Percentiles rank a stretch among this genome's conserved stretches.
phyloP scores from a whole-genome alignment of 1,140 invertebrate species.

The Hyposmocoma kahamanoa region DNA sequence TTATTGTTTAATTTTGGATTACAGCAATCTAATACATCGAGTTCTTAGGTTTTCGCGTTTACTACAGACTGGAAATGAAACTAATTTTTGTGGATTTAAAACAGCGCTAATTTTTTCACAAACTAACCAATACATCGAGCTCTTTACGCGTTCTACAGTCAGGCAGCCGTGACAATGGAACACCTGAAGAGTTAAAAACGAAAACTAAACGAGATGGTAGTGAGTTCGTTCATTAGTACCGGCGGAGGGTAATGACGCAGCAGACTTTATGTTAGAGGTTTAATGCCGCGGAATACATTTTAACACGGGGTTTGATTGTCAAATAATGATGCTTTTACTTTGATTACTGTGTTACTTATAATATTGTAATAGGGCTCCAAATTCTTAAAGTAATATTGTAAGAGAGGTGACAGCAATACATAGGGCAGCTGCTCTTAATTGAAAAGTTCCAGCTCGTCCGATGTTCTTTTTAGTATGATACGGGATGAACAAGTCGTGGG shows the following conservation, averaged over 20 bases:
- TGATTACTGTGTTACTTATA: no score
- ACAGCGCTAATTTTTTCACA: neutral
- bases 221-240: neutral
- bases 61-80: neutral
- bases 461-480: no score
- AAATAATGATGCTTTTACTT: no score
- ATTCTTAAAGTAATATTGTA: no score
- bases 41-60: neutral
- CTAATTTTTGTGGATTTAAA: neutral
- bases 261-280: conserved; percentile 37
- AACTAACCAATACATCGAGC: neutral
- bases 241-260: conserved; percentile 38
- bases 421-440: no score
- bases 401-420: no score
- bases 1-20: neutral
- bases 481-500: no score
- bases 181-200: neutral
- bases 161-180: neutral
- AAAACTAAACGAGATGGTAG: neutral
- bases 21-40: neutral
- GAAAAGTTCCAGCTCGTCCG: no score
- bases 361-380: no score
- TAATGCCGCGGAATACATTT: conserved; percentile 43
- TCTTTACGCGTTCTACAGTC: neutral
- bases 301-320: conserved; percentile 4